Evolutionary conservation across 1,140 invertebrate species (phyloP).

Genomic region (Lerema accius): DNA sequence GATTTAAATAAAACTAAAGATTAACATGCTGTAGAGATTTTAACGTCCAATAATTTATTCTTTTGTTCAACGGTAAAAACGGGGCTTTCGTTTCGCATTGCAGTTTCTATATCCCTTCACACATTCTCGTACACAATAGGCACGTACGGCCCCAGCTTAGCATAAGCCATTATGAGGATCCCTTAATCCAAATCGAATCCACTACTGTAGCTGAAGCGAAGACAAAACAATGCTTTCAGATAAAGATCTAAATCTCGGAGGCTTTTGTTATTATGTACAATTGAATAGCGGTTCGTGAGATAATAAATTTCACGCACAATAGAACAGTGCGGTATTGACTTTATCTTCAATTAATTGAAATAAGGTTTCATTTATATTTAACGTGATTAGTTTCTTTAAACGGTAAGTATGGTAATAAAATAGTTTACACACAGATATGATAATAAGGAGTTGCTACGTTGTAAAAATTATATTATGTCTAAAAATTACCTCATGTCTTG

Average conservation of each 20-base stretch:
- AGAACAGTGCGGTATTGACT: slow-evolving; percentile 16
- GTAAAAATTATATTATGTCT: too few species aligned
- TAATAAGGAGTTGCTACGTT: too few species aligned
- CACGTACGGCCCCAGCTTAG: slow-evolving; percentile 12
- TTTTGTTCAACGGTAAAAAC: not conserved
- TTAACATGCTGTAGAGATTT: too few species aligned
- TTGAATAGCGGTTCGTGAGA: slow-evolving; percentile 17
- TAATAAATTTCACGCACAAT: slow-evolving; percentile 27
- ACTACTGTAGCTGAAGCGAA: slow-evolving; percentile 17
- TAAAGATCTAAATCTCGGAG: slow-evolving; percentile 26
- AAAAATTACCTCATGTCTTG: too few species aligned
- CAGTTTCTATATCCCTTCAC: not conserved
- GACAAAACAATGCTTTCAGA: slow-evolving; percentile 27
- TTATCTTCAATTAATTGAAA: slow-evolving; percentile 12
- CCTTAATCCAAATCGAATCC: slow-evolving; percentile 27
- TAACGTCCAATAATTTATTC: not conserved
- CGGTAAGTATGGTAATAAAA: too few species aligned
- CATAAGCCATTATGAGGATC: slow-evolving; percentile 15
- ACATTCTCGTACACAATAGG: slow-evolving; percentile 1
- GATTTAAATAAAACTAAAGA: too few species aligned
- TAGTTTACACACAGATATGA: too few species aligned
- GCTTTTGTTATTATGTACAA: slow-evolving; percentile 20
- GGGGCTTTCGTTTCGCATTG: not conserved
- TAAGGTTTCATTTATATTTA: not conserved
- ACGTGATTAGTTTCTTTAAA: not conserved